These are phyloP conservation scores for Malacosoma neustria DNA, from an alignment of 2,888 invertebrate genomes.

Conservation along the genomic window DNA sequence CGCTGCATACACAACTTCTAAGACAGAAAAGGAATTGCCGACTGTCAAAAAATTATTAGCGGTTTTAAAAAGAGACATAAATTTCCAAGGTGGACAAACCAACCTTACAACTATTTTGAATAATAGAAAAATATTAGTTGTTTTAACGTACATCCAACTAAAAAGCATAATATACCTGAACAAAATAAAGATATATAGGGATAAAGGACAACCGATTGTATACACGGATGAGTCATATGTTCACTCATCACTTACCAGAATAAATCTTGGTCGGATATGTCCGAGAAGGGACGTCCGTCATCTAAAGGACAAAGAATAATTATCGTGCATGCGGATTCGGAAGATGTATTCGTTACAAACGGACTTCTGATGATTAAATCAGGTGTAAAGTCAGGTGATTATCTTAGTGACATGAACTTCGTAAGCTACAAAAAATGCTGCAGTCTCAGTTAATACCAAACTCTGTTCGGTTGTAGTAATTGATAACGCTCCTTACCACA, in stretches of 20 bases:
- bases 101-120: no score
- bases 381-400: no score
- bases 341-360: constrained; percentile 16
- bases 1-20: constrained; percentile 26
- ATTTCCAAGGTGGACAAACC: constrained; percentile 17
- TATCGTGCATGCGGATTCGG: constrained; percentile 17
- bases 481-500: no score
- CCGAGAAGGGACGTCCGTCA: constrained; percentile 8
- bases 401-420: constrained; percentile 13
- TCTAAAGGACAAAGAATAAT: constrained; percentile 13
- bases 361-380: constrained; percentile 12
- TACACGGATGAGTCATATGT: constrained; percentile 18
- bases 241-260: constrained; percentile 12
- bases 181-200: constrained; percentile 13
- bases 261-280: constrained; percentile 8
- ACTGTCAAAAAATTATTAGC: constrained; percentile 16
- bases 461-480: no score
- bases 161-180: constrained; percentile 17
- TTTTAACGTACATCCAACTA: constrained; percentile 14
- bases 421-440: constrained; percentile 2
- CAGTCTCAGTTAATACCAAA: constrained; percentile 3
- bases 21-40: constrained; percentile 20
- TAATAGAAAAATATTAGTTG: constrained; percentile 17
- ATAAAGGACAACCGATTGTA: constrained; percentile 14
- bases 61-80: constrained; percentile 14